phyloP scores from a whole-genome alignment of 2,888 invertebrate genomes.

The Lypha dubia region DNA sequence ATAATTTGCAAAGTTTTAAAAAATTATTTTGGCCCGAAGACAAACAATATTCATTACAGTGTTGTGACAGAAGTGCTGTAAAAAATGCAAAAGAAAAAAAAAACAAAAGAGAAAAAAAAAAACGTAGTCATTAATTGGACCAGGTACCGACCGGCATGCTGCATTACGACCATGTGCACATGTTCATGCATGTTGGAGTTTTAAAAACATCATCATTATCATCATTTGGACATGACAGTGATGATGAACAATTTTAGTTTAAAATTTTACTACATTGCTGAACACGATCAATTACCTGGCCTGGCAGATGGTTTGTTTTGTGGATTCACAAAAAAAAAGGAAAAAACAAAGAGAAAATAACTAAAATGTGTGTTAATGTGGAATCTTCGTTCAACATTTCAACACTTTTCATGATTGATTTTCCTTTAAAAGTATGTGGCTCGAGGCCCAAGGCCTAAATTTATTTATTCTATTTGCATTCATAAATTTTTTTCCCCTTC shows the following conservation, averaged over 20 bases:
- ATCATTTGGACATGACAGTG: slow-evolving; percentile 35
- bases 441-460: slow-evolving; percentile 29
- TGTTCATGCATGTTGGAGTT: slow-evolving; percentile 38
- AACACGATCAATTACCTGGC: slow-evolving; percentile 61
- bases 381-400: slow-evolving; percentile 50
- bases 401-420: slow-evolving; percentile 61
- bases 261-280: slow-evolving; percentile 50
- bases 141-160: slow-evolving; percentile 14
- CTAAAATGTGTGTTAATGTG: slow-evolving; percentile 41
- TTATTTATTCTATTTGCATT: slow-evolving; percentile 19
- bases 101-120: no score
- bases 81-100: slow-evolving; percentile 5
- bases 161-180: slow-evolving; percentile 42
- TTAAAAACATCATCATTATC: slow-evolving; percentile 25
- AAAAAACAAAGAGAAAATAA: background rate
- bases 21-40: slow-evolving; percentile 56
- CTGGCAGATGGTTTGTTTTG: slow-evolving; percentile 36
- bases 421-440: slow-evolving; percentile 38
- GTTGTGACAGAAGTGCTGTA: slow-evolving; percentile 51
- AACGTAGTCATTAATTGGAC: slow-evolving; percentile 51
- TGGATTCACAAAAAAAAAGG: background rate
- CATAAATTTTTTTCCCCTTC: background rate
- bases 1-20: slow-evolving; percentile 10
- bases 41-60: slow-evolving; percentile 53
- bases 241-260: slow-evolving; percentile 56